Evolutionary conservation across 2,797 vertebrate genomes (phyloP).

Genomic region (Pelochelys cantorii): DNA sequence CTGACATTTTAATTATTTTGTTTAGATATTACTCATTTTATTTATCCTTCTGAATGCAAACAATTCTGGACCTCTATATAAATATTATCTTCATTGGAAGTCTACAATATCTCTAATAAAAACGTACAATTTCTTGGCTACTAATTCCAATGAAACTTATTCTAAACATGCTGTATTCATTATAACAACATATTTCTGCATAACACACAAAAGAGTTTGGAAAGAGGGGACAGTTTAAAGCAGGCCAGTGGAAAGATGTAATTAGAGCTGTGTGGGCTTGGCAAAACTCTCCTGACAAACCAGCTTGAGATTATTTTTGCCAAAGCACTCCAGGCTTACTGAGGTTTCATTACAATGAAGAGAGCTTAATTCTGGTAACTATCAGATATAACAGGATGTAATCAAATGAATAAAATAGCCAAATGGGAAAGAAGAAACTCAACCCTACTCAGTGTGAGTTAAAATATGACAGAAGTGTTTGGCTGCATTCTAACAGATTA

Average conservation of each 20-base stretch:
- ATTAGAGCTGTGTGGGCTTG: slow-evolving; percentile 79
- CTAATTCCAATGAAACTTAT: slow-evolving; percentile 73
- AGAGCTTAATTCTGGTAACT: slow-evolving; percentile 59
- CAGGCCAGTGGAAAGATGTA: slow-evolving; percentile 74
- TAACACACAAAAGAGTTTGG: slow-evolving; percentile 74
- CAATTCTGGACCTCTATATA: slow-evolving; percentile 71
- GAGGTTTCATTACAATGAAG: slow-evolving; percentile 58
- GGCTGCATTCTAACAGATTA: neutral
- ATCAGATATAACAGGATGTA: slow-evolving; percentile 54
- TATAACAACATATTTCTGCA: slow-evolving; percentile 71
- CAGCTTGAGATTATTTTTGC: slow-evolving; percentile 63
- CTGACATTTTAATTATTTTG: slow-evolving; percentile 81
- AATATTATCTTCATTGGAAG: slow-evolving; percentile 81
- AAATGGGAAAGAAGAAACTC: neutral
- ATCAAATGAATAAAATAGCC: slow-evolving; percentile 49
- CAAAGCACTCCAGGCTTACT: slow-evolving; percentile 67
- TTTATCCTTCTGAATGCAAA: slow-evolving; percentile 80
- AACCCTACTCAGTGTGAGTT: neutral
- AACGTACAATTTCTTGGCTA: slow-evolving; percentile 72
- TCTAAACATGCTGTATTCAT: slow-evolving; percentile 75
- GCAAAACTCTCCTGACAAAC: slow-evolving; percentile 67
- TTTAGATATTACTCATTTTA: slow-evolving; percentile 81
- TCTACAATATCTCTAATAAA: slow-evolving; percentile 75
- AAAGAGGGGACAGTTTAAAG: slow-evolving; percentile 59
- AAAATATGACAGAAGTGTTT: neutral